Conservation (phyloP, 2,113 vertebrate species). For the Xiphophorus couchianus region DNA sequence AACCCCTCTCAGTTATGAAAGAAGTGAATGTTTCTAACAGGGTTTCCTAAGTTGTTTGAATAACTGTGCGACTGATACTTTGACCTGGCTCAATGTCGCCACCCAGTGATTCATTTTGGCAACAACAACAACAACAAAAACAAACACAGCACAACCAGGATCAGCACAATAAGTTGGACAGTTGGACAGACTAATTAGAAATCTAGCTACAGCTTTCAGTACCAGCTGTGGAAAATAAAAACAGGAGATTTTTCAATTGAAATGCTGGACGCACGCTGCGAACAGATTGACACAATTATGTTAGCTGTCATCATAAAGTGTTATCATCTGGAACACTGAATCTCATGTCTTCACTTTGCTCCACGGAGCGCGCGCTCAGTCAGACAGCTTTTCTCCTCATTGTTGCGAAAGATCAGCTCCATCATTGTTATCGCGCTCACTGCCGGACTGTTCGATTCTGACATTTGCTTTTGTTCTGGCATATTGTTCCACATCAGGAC, state of each 20-base stretch:
- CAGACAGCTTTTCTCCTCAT: conserved; percentile 54
- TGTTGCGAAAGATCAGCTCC: conserved; percentile 54
- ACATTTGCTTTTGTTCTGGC: not conserved
- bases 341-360: not conserved
- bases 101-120: conserved; percentile 25
- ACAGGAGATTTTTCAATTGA: conserved; percentile 1
- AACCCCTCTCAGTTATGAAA: too few species aligned
- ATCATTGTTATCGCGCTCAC: conserved; percentile 52
- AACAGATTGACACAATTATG: conserved; percentile 25
- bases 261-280: conserved; percentile 7
- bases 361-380: conserved; percentile 19
- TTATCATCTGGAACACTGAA: conserved; percentile 21
- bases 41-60: not conserved
- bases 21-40: too few species aligned
- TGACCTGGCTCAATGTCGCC: conserved; percentile 37
- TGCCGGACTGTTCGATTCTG: conserved; percentile 44
- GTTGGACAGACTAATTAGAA: not conserved
- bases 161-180: conserved; percentile 3
- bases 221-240: conserved; percentile 13
- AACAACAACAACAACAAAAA: not conserved
- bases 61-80: not conserved
- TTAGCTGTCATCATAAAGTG: conserved; percentile 8
- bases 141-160: not conserved
- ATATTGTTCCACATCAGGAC: conserved; percentile 38
- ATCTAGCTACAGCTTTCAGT: not conserved